A percentile compares a stretch with the other conserved stretches of the same genome.
phyloP scores from a whole-genome alignment of 2,113 vertebrate genomes.

The Chroicocephalus ridibundus region DNA sequence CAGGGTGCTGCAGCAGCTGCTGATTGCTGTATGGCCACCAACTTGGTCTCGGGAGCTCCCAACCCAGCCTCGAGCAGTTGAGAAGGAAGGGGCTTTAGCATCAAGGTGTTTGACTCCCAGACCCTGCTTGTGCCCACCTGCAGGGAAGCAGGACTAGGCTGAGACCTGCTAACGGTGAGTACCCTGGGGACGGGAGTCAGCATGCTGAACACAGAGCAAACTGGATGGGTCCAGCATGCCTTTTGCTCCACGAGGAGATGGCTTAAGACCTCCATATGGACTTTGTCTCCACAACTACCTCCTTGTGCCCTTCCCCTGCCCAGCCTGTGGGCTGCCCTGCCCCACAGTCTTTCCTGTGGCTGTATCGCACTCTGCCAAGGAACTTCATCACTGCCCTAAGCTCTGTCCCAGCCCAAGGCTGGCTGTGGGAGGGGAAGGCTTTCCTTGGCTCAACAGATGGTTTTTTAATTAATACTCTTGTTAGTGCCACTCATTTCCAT shows the following conservation, averaged over 20 bases:
- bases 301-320: not conserved
- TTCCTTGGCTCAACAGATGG: slow-evolving; percentile 34
- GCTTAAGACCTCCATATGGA: not conserved
- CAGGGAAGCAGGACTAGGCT: not conserved
- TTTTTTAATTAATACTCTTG: slow-evolving; percentile 43
- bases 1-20: not conserved
- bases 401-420: not conserved
- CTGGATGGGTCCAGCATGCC: fast-evolving
- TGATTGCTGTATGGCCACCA: not conserved
- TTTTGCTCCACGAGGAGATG: not conserved
- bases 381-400: not conserved
- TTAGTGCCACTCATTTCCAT: slow-evolving; percentile 48
- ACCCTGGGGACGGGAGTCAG: not conserved
- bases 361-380: not conserved
- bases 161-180: fast-evolving
- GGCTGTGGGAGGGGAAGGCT: not conserved
- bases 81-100: not conserved
- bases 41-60: not conserved
- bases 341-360: not conserved
- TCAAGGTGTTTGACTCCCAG: not conserved
- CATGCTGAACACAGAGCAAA: not conserved
- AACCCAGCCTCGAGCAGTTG: not conserved
- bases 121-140: not conserved
- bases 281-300: not conserved
- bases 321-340: not conserved